Evolutionary conservation across 2,888 invertebrate species (phyloP), one percentile per base, ranked within the genome.

Genomic region (Ptychoptera contaminata): DNA sequence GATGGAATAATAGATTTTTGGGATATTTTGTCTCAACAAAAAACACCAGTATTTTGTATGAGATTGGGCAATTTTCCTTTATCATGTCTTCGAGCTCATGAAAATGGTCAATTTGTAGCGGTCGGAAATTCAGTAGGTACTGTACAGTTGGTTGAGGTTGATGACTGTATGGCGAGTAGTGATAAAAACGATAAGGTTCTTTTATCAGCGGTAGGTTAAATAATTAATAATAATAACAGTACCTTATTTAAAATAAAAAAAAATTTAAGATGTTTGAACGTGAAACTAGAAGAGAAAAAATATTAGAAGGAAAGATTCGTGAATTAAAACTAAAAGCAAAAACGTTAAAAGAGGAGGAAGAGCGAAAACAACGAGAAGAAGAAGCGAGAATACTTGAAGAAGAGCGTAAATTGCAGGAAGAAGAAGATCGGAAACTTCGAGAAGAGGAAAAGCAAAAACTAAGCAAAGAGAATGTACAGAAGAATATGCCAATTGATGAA

Each of bases 1-100:
- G 84, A 88, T 57, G 94, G 93, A 0, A 79, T 82, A 44, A 60
- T 94, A 39, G 88, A 92, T 51, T 82, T 86, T 37, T 94, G 92
- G 88, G 94, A 94, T 65, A 70, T 94, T 49, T 65, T 93, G 42
- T 77, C 85, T 51, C 80, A 88, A 55, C 82, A 90, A 56, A 80
- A 80, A 56, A 79, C 80, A 43, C 86, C 93, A 0, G 77, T 82
- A 12, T 72, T 86, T 23, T 82, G 76, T 42, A 70, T 83, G 7
- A 79, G 82, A 66, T 77, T 65, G 1, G 72, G 80, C 57, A 80
- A 82, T 55, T 77, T 79, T 49, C 69, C 76, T 1, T 61, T 87
- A 44, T 72, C 73, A 47, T 74, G 77, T 51, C 64, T 85, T 31
- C 67, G 77, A 23, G 73, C 79, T 5, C 79, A 84, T 56, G 82